Base-by-base conservation (phyloP, 2,797 vertebrate species). In the Brotula barbata region DNA sequence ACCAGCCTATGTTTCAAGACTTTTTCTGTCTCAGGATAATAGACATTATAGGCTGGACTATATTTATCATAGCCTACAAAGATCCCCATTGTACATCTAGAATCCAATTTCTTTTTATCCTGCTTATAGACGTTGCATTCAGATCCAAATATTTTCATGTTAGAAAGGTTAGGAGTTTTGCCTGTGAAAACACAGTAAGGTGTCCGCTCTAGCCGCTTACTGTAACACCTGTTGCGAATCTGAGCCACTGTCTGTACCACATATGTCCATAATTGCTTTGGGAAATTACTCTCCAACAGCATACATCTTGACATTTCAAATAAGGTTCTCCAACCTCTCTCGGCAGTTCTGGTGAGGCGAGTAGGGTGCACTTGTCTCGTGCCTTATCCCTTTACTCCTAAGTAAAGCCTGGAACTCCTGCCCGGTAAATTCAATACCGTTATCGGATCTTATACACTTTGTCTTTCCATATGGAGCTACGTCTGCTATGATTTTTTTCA, bases 301-400 rank as follows among this genome's bases (percentile, higher is more conserved):
- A 70, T 3, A 8, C 71, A 75, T 8, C 57, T 78, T 17, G 33
- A 56, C 62, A 80, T 77, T 43, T 80, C 68, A 73, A 68, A 75
- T 0, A 75, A 6, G 15, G 65, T 80, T 7, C 57, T 31, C 51
- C 76, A 77, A 3, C 2, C 9, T 10, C 34, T 36, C 13, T 36
- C 34, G 13, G 34, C 34, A 3, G 34, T 36, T 36, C 13, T 36
- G 34, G 2, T 36, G 34, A 14, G 34, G 34, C 3, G 34, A 36
- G 9, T 36, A 14, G 2, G 34, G 34, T 6, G 34, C 8, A 7
- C 6, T 7, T 36, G 34, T 36, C 34, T 36, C 4, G 13, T 36
- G 34, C 13, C 9, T 10, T 7, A 36, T 36, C 7, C 34, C 4
- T 5, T 14, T 10, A 4, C 13, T 12, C 9, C 34, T 36, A 7